These are phyloP conservation scores for Pandion haliaetus DNA, from an alignment of 2,113 vertebrate genomes.

Conservation along the genomic window DNA sequence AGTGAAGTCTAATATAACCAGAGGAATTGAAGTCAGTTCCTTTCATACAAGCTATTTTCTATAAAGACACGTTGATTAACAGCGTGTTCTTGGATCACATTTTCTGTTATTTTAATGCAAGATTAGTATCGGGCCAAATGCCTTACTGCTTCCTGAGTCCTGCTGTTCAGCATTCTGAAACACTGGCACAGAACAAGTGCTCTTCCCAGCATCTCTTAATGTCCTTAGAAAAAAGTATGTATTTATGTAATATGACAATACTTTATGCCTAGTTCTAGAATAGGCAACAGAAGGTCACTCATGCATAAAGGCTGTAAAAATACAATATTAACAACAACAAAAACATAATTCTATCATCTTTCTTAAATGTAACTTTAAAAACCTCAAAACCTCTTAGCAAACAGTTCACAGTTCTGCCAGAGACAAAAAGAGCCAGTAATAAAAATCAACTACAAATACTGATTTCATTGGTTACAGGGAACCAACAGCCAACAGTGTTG, in stretches of 20 bases:
- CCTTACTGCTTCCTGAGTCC: constrained; percentile 3
- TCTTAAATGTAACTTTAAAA: background rate
- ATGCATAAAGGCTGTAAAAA: background rate
- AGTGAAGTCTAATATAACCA: background rate
- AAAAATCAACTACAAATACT: background rate
- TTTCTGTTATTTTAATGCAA: background rate
- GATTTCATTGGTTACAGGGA: background rate
- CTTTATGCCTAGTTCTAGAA: background rate
- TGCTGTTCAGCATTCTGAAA: constrained; percentile 13
- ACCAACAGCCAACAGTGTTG: background rate
- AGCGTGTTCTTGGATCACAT: background rate
- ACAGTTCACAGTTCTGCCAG: background rate
- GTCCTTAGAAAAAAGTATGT: background rate
- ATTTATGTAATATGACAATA: background rate
- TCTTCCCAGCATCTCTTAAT: background rate
- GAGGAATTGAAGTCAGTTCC: background rate
- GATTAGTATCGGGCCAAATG: background rate
- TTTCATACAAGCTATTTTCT: background rate
- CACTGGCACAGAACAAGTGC: background rate
- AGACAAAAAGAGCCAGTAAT: background rate
- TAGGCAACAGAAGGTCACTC: background rate
- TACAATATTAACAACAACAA: background rate
- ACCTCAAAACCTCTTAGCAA: background rate
- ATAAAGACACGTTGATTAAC: background rate
- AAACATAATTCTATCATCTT: background rate